Conservation (phyloP, 2,113 vertebrate species). For the Mustelus asterias region DNA sequence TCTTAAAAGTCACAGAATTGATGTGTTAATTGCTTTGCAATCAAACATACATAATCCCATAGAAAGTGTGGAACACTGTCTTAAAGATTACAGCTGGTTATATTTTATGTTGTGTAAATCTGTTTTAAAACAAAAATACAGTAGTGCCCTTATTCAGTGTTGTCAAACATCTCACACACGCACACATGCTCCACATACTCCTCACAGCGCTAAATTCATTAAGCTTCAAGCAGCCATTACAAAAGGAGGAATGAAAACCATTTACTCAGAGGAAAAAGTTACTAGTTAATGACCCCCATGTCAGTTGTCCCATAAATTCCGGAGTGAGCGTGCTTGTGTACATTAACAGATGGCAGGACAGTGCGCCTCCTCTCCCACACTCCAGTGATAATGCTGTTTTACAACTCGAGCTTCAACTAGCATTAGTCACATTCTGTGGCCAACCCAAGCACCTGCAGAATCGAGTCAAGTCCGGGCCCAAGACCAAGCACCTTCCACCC, state of each 20-base stretch:
- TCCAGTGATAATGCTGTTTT: slow-evolving; percentile 20
- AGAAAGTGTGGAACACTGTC: slow-evolving; percentile 38
- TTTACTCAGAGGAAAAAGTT: slow-evolving; percentile 37
- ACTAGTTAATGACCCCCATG: slow-evolving; percentile 37
- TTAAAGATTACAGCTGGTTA: slow-evolving; percentile 38
- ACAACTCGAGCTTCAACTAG: slow-evolving; percentile 4
- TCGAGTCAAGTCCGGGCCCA: slow-evolving; percentile 4
- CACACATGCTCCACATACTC: slow-evolving; percentile 37
- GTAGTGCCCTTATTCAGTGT: slow-evolving; percentile 38
- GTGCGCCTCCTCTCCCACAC: slow-evolving; percentile 13
- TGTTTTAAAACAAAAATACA: slow-evolving; percentile 39
- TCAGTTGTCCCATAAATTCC: slow-evolving; percentile 34
- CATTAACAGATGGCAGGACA: slow-evolving; percentile 31
- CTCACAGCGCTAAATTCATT: slow-evolving; percentile 36
- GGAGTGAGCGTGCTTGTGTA: slow-evolving; percentile 32
- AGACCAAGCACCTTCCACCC: neutral
- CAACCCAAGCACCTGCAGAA: slow-evolving; percentile 37
- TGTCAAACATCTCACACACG: slow-evolving; percentile 35
- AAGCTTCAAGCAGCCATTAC: slow-evolving; percentile 37
- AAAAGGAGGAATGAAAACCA: slow-evolving; percentile 37
- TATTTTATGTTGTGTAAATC: slow-evolving; percentile 38
- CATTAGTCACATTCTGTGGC: slow-evolving; percentile 31
- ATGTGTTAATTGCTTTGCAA: slow-evolving; percentile 38
- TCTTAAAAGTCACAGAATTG: slow-evolving; percentile 38
- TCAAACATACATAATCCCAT: slow-evolving; percentile 38